Percentiles rank a stretch among this genome's conserved stretches.
Evolutionary conservation across 2,113 vertebrate species (phyloP).

Genomic region (Pelecanus crispus): DNA sequence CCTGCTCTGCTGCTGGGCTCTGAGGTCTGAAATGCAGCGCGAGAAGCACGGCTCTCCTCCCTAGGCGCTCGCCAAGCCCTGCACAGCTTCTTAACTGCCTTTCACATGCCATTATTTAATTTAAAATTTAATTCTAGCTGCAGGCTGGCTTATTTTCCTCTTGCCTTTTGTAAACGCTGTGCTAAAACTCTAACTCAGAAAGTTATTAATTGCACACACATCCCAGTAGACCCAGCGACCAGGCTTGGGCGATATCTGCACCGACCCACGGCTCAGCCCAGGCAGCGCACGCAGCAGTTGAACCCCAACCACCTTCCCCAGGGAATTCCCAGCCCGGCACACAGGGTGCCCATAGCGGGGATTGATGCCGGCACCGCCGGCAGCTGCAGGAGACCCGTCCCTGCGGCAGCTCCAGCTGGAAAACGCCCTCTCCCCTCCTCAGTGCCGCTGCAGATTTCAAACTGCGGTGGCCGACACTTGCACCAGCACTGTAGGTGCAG

Average conservation of each 20-base stretch:
- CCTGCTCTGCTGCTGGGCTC: neutral
- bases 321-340: neutral
- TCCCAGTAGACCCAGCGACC: neutral
- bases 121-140: neutral
- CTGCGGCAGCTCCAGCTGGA: neutral
- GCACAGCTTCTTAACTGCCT: neutral
- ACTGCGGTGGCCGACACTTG: fast-evolving
- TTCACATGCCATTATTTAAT: neutral
- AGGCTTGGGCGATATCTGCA: neutral
- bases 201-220: neutral
- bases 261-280: fast-evolving
- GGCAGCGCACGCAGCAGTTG: neutral
- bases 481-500: neutral
- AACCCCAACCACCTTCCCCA: too few species aligned
- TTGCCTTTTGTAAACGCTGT: neutral
- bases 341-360: neutral
- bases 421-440: neutral
- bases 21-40: neutral
- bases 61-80: neutral
- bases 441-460: neutral
- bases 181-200: neutral
- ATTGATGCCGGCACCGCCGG: neutral
- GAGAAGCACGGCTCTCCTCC: neutral
- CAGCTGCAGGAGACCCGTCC: neutral
- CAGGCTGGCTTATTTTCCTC: neutral